Base-by-base conservation (phyloP, 2,888 invertebrate species). In the Hanleya hanleyi region DNA sequence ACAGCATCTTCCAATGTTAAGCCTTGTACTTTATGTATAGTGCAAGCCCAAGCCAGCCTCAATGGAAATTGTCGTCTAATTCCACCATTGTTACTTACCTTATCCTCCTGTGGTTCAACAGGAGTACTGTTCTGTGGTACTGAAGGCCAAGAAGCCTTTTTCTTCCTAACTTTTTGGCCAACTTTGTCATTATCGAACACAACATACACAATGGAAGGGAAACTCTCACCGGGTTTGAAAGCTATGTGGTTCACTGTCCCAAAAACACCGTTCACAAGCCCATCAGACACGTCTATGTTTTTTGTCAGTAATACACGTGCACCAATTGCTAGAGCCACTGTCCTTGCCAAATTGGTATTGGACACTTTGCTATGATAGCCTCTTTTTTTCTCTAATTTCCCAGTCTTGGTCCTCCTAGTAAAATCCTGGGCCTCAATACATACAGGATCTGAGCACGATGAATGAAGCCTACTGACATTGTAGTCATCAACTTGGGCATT, bases 181-280 rank as follows among this genome's bases (percentile, higher is more conserved):
- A 66, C 47, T 35, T 50, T 66, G 32, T 68, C 36, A 36, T 71
- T 57, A 62, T 76, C 76, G 66, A 73, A 76, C 37, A 33, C 12
- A 1, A 76, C 69, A 41, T 41, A 33, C 3, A 74, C 50, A 41
- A n/a, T 26, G 51, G 65, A 61, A n/a, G 51, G 15, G 32, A 70
- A 12, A 26, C 33, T 15, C 5, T 35, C 22, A 32, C 26, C 50
- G 33, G 51, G 26, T 51, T 50, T 38, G 15, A 36, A 12, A 32
- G 18, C 37, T 37, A 71, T 47, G 7, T 47, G 15, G 6, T 61
- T 26, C 32, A 76, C 41, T 38, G 32, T 66, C 12, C 77, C 77
- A 50, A 72, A 62, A 49, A 64, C 71, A 51, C 76, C 76, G 38
- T 72, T 72, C 5, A 61, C 68, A 2, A 72, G 61, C 15, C 72